Evolutionary conservation across 2,888 invertebrate genomes (phyloP).

Genomic region (Melangyna quadrimaculata): DNA sequence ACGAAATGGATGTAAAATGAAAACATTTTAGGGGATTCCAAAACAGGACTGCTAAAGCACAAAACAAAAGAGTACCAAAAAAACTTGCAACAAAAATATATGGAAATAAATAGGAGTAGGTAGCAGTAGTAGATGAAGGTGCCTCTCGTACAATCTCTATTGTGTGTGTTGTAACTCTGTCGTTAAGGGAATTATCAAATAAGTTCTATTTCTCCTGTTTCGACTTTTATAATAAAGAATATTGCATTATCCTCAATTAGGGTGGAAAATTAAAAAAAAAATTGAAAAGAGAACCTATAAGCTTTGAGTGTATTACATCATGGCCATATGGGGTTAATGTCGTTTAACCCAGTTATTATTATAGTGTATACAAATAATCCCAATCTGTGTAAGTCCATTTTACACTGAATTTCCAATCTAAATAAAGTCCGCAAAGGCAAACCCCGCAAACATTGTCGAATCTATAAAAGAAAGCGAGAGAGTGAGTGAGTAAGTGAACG

Average conservation of each 20-base stretch:
- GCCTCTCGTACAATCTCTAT: neutral
- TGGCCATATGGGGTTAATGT: conserved; percentile 14
- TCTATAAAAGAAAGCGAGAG: neutral
- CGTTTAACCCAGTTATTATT: neutral
- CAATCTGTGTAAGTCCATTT: neutral
- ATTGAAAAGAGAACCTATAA: conserved; percentile 11
- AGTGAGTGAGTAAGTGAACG: neutral
- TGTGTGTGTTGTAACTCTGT: neutral
- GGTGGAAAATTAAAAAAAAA: conserved; percentile 41
- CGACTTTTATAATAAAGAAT: neutral
- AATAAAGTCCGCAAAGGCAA: conserved; percentile 20
- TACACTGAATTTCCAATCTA: neutral
- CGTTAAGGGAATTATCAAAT: conserved; percentile 26
- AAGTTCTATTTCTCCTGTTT: neutral
- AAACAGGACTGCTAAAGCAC: too few species aligned
- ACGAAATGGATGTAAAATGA: conserved; percentile 46
- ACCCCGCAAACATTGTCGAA: neutral
- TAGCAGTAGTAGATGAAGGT: neutral
- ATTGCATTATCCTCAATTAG: conserved; percentile 41
- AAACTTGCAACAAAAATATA: conserved; percentile 24
- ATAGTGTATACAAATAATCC: neutral
- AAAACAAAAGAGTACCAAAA: conserved; percentile 13
- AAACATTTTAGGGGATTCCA: conserved; percentile 37
- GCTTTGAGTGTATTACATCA: conserved; percentile 52
- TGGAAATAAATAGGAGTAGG: conserved; percentile 36